These are phyloP conservation scores for Margaritifera margaritifera DNA, from an alignment of 2,888 invertebrate species.

Conservation along the genomic window DNA sequence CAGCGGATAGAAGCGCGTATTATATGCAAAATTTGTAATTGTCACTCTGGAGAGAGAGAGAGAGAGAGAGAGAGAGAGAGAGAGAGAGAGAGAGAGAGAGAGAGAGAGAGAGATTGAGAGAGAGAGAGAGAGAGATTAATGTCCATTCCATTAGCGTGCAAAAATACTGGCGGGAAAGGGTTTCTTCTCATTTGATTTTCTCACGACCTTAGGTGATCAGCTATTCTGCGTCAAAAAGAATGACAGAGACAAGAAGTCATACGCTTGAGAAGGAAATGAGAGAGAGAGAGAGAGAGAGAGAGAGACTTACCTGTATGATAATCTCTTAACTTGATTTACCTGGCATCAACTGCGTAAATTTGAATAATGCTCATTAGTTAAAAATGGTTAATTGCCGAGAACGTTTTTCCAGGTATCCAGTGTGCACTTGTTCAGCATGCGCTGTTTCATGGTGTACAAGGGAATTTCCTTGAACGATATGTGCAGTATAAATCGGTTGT, in stretches of 20 bases:
- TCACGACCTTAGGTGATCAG: not conserved
- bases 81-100: conserved; percentile 16
- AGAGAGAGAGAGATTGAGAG: conserved; percentile 14
- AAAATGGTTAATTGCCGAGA: no score
- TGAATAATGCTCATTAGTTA: no score
- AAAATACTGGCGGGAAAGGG: no score
- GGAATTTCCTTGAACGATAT: no score
- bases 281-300: conserved; percentile 13
- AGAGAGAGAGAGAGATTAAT: conserved; percentile 19
- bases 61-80: conserved; percentile 18
- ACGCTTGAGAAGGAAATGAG: not conserved
- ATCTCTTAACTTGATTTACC: no score
- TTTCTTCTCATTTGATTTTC: no score
- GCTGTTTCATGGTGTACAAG: no score
- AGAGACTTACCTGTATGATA: not conserved
- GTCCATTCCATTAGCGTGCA: not conserved
- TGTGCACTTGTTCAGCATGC: no score
- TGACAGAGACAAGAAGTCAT: conserved; percentile 1
- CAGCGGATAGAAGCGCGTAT: no score
- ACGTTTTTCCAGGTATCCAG: no score
- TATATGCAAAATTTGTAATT: not conserved
- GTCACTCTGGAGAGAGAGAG: conserved; percentile 8
- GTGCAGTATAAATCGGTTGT: no score
- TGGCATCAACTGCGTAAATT: no score
- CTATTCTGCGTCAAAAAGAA: not conserved